Percentiles rank a stretch among this genome's conserved stretches.
phyloP scores from a whole-genome alignment of 2,113 vertebrate genomes.

The Campylomormyrus numenius region DNA sequence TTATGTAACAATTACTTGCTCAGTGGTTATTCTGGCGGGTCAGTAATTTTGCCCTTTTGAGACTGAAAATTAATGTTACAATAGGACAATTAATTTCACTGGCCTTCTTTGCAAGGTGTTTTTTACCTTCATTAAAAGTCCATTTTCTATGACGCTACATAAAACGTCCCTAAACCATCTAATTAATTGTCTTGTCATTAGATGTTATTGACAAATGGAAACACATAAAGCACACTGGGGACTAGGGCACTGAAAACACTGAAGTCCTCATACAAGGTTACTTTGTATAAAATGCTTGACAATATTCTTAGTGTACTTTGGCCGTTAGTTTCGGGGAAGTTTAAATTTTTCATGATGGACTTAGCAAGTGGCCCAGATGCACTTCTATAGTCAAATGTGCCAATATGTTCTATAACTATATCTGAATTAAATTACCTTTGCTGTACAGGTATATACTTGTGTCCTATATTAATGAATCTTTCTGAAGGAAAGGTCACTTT shows the following conservation, averaged over 20 bases:
- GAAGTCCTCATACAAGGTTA: neutral
- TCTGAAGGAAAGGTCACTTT: neutral
- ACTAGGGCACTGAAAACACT: neutral
- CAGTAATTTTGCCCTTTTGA: neutral
- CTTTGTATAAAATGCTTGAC: neutral
- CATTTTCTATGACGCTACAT: neutral
- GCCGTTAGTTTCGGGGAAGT: neutral
- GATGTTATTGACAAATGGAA: constrained; percentile 4
- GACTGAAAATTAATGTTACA: neutral
- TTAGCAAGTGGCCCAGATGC: neutral
- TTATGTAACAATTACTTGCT: neutral
- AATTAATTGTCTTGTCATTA: constrained; percentile 12
- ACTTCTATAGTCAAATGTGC: neutral
- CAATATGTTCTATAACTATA: neutral
- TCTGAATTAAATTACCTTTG: neutral
- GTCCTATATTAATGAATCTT: neutral
- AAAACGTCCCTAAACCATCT: neutral
- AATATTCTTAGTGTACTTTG: neutral
- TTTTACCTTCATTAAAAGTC: neutral
- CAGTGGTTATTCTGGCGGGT: neutral
- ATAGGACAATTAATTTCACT: neutral
- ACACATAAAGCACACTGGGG: neutral
- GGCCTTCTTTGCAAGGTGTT: neutral
- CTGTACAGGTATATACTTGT: neutral
- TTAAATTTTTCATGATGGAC: neutral